Evolutionary conservation across 2,113 vertebrate species (phyloP).

Genomic region (Chionomys nivalis): DNA sequence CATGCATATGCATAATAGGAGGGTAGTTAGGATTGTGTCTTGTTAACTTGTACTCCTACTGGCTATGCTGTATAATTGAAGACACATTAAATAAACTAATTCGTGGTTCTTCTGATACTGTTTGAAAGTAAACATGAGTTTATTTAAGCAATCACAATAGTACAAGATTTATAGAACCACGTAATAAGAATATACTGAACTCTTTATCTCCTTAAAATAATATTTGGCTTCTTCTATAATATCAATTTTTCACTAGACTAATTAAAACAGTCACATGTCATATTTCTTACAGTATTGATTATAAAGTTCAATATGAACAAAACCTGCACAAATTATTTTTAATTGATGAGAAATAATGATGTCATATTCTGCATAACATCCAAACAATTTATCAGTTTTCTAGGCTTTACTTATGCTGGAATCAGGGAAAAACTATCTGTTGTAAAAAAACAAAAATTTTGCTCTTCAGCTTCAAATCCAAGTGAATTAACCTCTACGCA

Average conservation of each 20-base stretch:
- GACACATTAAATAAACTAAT: constrained; percentile 63
- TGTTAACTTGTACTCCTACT: constrained; percentile 46
- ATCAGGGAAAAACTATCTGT: background rate
- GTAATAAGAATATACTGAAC: constrained; percentile 61
- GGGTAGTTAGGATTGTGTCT: background rate
- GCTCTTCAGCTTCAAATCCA: constrained; percentile 51
- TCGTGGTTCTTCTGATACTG: constrained; percentile 10
- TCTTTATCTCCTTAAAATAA: constrained; percentile 63
- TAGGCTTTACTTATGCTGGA: background rate
- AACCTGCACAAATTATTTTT: constrained; percentile 53
- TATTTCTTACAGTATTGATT: constrained; percentile 62
- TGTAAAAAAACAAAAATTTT: constrained; percentile 58
- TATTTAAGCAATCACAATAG: constrained; percentile 10
- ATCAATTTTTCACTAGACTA: constrained; percentile 77
- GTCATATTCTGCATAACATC: constrained; percentile 5
- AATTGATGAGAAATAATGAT: constrained; percentile 51
- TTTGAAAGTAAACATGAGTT: constrained; percentile 63
- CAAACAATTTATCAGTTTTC: constrained; percentile 35
- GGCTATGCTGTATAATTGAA: constrained; percentile 69
- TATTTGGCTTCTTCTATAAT: constrained; percentile 66
- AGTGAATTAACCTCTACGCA: constrained; percentile 3
- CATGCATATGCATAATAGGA: background rate
- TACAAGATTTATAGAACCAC: constrained; percentile 70
- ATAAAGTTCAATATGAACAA: constrained; percentile 52
- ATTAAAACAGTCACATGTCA: constrained; percentile 76